Evolutionary conservation across 2,113 vertebrate genomes (phyloP).

Genomic region (Xenopus laevis): DNA sequence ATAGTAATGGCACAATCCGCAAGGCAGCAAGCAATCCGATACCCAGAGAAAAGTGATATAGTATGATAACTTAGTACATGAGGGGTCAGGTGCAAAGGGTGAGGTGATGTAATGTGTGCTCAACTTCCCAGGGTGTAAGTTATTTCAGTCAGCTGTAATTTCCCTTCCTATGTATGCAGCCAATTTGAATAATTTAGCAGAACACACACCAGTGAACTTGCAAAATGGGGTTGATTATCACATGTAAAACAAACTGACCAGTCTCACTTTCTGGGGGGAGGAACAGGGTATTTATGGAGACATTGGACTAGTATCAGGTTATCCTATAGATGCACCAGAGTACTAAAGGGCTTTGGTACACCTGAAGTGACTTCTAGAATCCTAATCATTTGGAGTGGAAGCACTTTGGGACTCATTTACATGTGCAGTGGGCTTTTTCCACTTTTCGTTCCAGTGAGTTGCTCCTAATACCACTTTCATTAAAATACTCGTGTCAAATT

Average conservation of each 20-base stretch:
- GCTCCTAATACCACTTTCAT: no score
- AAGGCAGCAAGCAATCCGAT: slow-evolving; percentile 42
- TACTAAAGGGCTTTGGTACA: no score
- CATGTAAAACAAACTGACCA: not conserved
- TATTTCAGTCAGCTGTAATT: not conserved
- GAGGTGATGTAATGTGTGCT: slow-evolving; percentile 49
- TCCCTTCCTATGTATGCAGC: not conserved
- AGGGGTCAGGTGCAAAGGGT: slow-evolving; percentile 49
- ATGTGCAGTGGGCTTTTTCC: no score
- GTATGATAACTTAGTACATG: slow-evolving; percentile 44
- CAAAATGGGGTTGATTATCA: not conserved
- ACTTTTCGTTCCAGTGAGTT: no score
- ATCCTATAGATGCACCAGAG: no score
- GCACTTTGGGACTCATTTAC: no score
- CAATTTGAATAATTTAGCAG: not conserved
- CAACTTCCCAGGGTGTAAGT: slow-evolving; percentile 52
- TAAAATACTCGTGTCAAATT: no score
- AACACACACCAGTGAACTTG: not conserved
- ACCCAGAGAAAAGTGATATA: slow-evolving; percentile 46
- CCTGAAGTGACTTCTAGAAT: no score
- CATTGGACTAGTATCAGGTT: no score
- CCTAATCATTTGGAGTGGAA: no score
- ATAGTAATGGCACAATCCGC: slow-evolving; percentile 47
- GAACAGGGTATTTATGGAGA: not conserved
- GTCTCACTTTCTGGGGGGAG: not conserved